phyloP scores from a whole-genome alignment of 2,888 invertebrate genomes.

The Chrysolina oricalcia region DNA sequence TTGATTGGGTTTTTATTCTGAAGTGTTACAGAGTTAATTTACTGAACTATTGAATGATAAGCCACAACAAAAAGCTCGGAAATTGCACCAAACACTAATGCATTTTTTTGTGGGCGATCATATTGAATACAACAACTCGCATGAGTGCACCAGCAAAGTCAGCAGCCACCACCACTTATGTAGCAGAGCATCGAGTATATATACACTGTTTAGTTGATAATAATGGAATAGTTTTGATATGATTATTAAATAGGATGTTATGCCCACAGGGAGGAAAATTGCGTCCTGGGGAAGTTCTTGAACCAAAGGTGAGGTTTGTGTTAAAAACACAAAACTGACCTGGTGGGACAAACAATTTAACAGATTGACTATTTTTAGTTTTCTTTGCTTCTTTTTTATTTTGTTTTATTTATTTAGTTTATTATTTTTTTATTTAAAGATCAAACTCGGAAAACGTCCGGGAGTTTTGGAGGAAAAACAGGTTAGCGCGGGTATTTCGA shows the following conservation, averaged over 20 bases:
- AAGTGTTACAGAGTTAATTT: slow-evolving; percentile 37
- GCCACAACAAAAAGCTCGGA: slow-evolving; percentile 43
- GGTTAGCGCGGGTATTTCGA: slow-evolving; percentile 75
- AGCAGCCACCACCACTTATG: slow-evolving; percentile 52
- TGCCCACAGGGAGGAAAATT: slow-evolving; percentile 82
- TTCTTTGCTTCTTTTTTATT: slow-evolving; percentile 56
- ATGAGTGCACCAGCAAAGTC: slow-evolving; percentile 55
- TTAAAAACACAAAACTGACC: slow-evolving; percentile 72
- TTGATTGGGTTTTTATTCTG: slow-evolving; percentile 1
- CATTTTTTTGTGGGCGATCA: slow-evolving; percentile 44
- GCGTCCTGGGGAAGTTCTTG: slow-evolving; percentile 86
- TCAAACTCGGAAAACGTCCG: slow-evolving; percentile 80
- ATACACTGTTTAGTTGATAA: slow-evolving; percentile 37
- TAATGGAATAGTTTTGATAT: slow-evolving; percentile 37
- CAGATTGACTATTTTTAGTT: slow-evolving; percentile 55
- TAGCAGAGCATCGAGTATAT: slow-evolving; percentile 52
- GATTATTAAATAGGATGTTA: slow-evolving; percentile 57
- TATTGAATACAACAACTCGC: slow-evolving; percentile 43
- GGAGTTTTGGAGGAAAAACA: slow-evolving; percentile 84
- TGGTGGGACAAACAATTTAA: slow-evolving; percentile 60
- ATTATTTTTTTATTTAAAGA: slow-evolving; percentile 78
- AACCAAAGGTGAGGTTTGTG: slow-evolving; percentile 84
- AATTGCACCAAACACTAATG: slow-evolving; percentile 48
- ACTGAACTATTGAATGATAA: slow-evolving; percentile 34
- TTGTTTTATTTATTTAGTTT: slow-evolving; percentile 62